Evolutionary conservation across 2,113 vertebrate species (phyloP).

Genomic region (Cromileptes altivelis): DNA sequence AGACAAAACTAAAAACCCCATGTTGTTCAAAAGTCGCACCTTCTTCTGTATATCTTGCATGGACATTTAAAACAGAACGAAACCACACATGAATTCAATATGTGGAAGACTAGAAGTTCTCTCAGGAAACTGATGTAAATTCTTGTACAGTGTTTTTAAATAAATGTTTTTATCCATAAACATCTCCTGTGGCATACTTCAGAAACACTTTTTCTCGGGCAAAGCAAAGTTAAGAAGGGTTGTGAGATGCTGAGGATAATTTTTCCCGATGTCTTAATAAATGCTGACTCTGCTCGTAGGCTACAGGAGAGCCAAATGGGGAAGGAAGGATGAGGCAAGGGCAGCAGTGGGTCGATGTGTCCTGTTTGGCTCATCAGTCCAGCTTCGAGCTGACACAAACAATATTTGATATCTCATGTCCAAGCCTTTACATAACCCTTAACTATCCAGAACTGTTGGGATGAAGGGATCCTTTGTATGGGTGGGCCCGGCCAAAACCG

Average conservation of each 20-base stretch:
- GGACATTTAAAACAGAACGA: neutral
- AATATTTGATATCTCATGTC: constrained; percentile 64
- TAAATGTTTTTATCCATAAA: constrained; percentile 70
- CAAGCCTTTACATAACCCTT: neutral
- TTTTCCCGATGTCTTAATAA: constrained; percentile 6
- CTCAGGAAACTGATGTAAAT: constrained; percentile 8
- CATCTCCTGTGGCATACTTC: neutral
- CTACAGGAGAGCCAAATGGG: constrained; percentile 1
- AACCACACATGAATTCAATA: neutral
- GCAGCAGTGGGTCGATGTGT: constrained; percentile 50
- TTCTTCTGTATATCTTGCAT: neutral
- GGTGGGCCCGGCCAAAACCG: neutral
- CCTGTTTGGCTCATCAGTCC: constrained; percentile 45
- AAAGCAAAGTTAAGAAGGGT: neutral
- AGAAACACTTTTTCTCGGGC: neutral
- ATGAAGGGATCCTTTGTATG: constrained; percentile 1
- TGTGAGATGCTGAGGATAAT: neutral
- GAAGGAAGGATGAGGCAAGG: constrained; percentile 48
- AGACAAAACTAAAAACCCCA: neutral
- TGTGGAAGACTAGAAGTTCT: neutral
- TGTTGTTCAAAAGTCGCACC: neutral
- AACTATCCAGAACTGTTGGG: neutral
- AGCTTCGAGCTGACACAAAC: constrained; percentile 51
- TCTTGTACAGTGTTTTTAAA: constrained; percentile 56
- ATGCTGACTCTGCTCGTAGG: constrained; percentile 43